These are phyloP conservation scores for Epistrophe eligans DNA, from an alignment of 2,888 invertebrate genomes.

Conservation along the genomic window DNA sequence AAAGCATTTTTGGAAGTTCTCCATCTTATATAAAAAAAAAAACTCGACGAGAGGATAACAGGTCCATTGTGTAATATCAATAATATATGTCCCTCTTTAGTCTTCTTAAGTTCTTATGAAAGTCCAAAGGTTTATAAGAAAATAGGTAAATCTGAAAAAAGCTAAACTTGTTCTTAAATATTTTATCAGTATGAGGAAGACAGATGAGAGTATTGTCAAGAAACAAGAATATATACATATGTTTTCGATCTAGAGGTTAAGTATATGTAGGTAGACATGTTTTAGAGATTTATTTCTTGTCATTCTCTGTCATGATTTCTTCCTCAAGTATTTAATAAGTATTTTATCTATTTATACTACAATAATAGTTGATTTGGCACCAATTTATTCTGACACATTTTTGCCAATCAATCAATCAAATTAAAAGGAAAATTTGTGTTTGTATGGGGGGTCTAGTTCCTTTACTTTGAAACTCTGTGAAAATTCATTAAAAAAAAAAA, in stretches of 20 bases:
- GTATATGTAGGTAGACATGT: neutral
- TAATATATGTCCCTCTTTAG: neutral
- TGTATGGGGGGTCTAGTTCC: no score
- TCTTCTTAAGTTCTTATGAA: neutral
- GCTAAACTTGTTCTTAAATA: neutral
- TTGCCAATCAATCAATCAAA: conserved; percentile 25
- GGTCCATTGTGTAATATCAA: neutral
- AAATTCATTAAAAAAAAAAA: no score
- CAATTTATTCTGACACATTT: conserved; percentile 13
- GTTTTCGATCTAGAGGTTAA: neutral
- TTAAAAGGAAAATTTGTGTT: neutral
- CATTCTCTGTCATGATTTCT: neutral
- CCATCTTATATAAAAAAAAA: no score
- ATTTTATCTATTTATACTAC: neutral
- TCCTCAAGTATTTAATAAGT: neutral
- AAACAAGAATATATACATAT: neutral
- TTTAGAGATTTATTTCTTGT: neutral
- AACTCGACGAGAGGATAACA: no score
- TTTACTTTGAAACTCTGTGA: no score
- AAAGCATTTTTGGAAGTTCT: no score
- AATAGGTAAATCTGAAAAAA: neutral
- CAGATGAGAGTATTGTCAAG: neutral
- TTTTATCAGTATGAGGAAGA: neutral
- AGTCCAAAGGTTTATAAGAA: neutral
- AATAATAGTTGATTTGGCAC: conserved; percentile 24